These are phyloP conservation scores for Atlantisia rogersi DNA, from an alignment of 2,113 vertebrate species.

Conservation along the genomic window DNA sequence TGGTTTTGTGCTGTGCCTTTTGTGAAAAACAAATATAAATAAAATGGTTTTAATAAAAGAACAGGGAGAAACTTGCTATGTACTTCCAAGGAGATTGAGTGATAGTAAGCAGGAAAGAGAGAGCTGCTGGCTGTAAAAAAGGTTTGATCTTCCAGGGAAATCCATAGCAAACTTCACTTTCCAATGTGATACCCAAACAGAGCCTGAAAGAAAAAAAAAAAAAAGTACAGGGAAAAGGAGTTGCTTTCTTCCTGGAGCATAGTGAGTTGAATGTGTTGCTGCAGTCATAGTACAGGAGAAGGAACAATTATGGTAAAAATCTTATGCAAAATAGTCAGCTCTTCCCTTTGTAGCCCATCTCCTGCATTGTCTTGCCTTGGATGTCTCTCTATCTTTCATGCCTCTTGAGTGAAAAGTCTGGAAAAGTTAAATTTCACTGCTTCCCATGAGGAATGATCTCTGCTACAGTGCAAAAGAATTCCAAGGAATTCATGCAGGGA, in stretches of 20 bases:
- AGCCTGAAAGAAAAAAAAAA: not conserved
- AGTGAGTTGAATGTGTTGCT: not conserved
- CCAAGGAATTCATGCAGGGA: not conserved
- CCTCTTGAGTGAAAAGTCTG: not conserved
- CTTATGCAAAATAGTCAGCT: not conserved
- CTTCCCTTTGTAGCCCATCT: not conserved
- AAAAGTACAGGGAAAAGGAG: not conserved
- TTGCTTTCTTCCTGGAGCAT: not conserved
- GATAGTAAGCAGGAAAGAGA: not conserved
- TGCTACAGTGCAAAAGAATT: not conserved
- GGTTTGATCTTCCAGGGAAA: not conserved
- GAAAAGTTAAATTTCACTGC: not conserved
- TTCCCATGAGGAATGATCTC: not conserved
- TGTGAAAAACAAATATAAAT: not conserved
- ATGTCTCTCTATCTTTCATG: not conserved
- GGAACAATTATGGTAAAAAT: not conserved
- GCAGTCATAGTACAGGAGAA: not conserved
- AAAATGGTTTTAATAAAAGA: not conserved
- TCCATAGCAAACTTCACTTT: not conserved
- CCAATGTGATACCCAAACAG: not conserved
- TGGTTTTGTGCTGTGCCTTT: not conserved
- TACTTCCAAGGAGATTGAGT: not conserved
- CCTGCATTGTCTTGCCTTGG: not conserved
- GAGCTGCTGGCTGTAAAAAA: not conserved
- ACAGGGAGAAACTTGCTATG: not conserved